Evolutionary conservation across 2,888 invertebrate species (phyloP).

Genomic region (Melanostoma scalare): DNA sequence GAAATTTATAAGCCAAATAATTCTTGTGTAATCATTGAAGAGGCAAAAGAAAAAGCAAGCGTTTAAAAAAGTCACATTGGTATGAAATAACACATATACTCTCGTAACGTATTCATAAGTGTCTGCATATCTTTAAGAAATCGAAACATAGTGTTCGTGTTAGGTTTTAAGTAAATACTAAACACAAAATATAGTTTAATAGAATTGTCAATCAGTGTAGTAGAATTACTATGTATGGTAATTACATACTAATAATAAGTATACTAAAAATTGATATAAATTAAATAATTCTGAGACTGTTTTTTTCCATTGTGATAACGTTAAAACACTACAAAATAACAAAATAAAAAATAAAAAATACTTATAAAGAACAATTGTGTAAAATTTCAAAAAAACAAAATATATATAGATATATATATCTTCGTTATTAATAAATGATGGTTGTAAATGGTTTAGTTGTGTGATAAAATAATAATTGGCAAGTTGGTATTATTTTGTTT

Average conservation of each 20-base stretch:
- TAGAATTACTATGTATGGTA: not conserved
- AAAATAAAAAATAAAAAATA: constrained; percentile 44
- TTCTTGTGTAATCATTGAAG: constrained; percentile 9
- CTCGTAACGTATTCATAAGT: not conserved
- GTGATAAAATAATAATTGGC: too few species aligned
- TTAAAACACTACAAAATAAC: constrained; percentile 80
- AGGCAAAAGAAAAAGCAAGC: constrained; percentile 3
- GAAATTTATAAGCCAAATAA: not conserved
- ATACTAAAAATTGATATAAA: constrained; percentile 25
- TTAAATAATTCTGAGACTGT: constrained; percentile 75
- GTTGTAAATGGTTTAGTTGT: too few species aligned
- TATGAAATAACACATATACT: not conserved
- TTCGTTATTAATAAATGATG: constrained; percentile 36
- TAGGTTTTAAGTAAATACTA: not conserved
- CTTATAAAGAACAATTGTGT: constrained; percentile 40
- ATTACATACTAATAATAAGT: constrained; percentile 18
- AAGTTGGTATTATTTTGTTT: too few species aligned
- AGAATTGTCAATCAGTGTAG: not conserved
- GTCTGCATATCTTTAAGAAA: constrained; percentile 17
- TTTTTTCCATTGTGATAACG: constrained; percentile 85
- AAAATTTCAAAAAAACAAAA: constrained; percentile 44
- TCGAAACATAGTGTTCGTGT: too few species aligned
- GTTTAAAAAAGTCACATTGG: not conserved
- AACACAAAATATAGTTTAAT: not conserved
- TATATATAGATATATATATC: constrained; percentile 40